Evolutionary conservation across 2,888 invertebrate genomes (phyloP).

Genomic region (Neuroscelio doddi): DNA sequence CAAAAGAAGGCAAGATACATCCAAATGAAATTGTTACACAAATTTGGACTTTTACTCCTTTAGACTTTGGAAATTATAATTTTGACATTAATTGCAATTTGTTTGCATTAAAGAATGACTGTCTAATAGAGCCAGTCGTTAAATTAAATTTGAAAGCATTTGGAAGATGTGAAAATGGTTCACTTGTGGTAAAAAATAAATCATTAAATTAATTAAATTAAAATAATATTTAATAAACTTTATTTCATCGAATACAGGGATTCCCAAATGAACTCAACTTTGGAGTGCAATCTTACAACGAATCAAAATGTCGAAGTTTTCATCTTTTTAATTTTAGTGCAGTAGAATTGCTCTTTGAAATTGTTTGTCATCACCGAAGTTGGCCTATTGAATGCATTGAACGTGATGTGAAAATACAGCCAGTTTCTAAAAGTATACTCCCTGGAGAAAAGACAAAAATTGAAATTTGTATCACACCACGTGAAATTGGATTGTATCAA

Average conservation of each 20-base stretch:
- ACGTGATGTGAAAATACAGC: too few relatives aligned
- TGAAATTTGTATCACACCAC: too few relatives aligned
- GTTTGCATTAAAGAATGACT: conserved; percentile 18
- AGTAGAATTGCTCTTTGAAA: too few relatives aligned
- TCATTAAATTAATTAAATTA: conserved; percentile 27
- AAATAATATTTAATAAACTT: too few relatives aligned
- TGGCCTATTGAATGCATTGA: too few relatives aligned
- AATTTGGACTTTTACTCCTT: conserved; percentile 53
- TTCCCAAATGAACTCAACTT: conserved; percentile 66
- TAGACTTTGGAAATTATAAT: conserved; percentile 42
- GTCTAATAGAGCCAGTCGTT: background rate
- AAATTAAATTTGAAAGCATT: conserved; percentile 26
- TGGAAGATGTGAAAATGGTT: conserved; percentile 45
- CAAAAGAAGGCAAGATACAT: conserved; percentile 42
- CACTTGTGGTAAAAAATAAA: conserved; percentile 38
- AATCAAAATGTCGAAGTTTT: conserved; percentile 59
- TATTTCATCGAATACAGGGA: too few relatives aligned
- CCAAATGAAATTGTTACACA: conserved; percentile 55
- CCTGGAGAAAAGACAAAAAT: too few relatives aligned
- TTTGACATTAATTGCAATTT: conserved; percentile 45
- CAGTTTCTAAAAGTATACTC: too few relatives aligned
- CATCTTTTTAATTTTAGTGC: too few relatives aligned
- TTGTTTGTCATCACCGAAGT: too few relatives aligned
- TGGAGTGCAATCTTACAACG: conserved; percentile 58
- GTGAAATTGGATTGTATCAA: too few relatives aligned